These are phyloP conservation scores for Cataglyphis albicans DNA, from an alignment of 2,888 invertebrate species.

Conservation along the genomic window DNA sequence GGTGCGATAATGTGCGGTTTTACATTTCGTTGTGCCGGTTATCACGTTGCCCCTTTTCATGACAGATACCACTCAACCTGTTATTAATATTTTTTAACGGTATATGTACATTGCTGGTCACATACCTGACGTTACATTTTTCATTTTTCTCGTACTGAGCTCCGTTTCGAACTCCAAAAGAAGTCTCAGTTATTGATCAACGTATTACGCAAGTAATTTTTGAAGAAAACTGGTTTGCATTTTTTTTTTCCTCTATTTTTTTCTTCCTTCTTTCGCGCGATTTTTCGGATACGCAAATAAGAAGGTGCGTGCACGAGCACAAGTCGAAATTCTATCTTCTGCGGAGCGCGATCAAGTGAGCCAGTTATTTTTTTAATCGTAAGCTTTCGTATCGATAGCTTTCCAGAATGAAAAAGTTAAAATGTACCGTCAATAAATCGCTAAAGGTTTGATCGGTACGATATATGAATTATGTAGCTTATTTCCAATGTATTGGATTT, in stretches of 20 bases:
- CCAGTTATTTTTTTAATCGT: slow-evolving; percentile 42
- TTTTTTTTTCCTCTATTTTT: slow-evolving; percentile 12
- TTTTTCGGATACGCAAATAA: slow-evolving; percentile 5
- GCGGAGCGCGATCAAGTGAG: slow-evolving; percentile 24
- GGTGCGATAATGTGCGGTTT: slow-evolving; percentile 35
- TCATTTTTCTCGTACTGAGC: slow-evolving; percentile 38
- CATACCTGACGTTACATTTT: slow-evolving; percentile 60
- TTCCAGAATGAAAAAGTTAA: slow-evolving; percentile 55
- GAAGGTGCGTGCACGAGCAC: background rate
- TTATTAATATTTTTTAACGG: slow-evolving; percentile 69
- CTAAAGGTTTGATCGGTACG: background rate
- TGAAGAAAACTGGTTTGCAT: slow-evolving; percentile 59
- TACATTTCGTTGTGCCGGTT: slow-evolving; percentile 52
- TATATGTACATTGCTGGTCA: slow-evolving; percentile 55
- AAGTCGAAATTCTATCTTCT: background rate
- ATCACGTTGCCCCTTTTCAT: slow-evolving; percentile 46
- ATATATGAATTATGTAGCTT: background rate
- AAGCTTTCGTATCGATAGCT: slow-evolving; percentile 27
- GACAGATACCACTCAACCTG: slow-evolving; percentile 53
- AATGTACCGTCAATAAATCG: background rate
- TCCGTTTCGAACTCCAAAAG: background rate
- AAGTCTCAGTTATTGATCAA: background rate
- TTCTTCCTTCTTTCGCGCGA: background rate
- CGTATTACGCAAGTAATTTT: slow-evolving; percentile 55
- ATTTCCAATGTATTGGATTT: background rate